Evolutionary conservation across 2,797 vertebrate species (phyloP).

Genomic region (Valencia hispanica): DNA sequence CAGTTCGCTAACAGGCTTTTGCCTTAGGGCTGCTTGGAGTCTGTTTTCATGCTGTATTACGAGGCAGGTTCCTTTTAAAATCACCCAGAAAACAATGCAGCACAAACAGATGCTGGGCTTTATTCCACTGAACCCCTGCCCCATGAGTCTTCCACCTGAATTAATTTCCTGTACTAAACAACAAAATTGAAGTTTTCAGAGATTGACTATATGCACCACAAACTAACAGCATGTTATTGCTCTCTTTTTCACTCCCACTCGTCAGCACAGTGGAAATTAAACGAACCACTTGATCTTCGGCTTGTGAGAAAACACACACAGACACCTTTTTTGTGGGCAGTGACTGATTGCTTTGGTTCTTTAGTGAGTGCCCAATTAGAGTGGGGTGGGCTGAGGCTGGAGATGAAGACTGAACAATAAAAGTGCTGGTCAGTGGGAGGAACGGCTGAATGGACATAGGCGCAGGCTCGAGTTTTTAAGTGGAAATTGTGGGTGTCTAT

Average conservation of each 20-base stretch:
- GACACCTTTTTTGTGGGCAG: not conserved
- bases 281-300: conserved; percentile 42
- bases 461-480: conserved; percentile 4
- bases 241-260: not conserved
- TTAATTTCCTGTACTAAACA: conserved; percentile 50
- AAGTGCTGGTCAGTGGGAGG: conserved; percentile 25
- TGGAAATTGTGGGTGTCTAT: conserved; percentile 10
- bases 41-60: conserved; percentile 45
- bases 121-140: conserved; percentile 39
- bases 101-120: conserved; percentile 20
- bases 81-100: conserved; percentile 14
- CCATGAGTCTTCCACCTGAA: conserved; percentile 40
- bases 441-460: conserved; percentile 1
- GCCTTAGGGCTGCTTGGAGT: conserved; percentile 10
- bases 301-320: conserved; percentile 18
- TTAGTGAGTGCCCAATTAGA: conserved; percentile 10
- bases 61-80: conserved; percentile 31
- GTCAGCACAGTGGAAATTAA: conserved; percentile 44
- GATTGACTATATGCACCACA: conserved; percentile 13
- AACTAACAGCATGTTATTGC: conserved; percentile 9
- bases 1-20: conserved; percentile 17
- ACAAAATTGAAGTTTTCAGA: conserved; percentile 41
- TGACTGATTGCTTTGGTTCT: conserved; percentile 34
- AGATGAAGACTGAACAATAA: conserved; percentile 5
- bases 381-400: not conserved